Percentiles rank a stretch among this genome's conserved stretches.
These are phyloP conservation scores for Tachysurus fulvidraco DNA, from an alignment of 2,113 vertebrate species.

Conservation along the genomic window DNA sequence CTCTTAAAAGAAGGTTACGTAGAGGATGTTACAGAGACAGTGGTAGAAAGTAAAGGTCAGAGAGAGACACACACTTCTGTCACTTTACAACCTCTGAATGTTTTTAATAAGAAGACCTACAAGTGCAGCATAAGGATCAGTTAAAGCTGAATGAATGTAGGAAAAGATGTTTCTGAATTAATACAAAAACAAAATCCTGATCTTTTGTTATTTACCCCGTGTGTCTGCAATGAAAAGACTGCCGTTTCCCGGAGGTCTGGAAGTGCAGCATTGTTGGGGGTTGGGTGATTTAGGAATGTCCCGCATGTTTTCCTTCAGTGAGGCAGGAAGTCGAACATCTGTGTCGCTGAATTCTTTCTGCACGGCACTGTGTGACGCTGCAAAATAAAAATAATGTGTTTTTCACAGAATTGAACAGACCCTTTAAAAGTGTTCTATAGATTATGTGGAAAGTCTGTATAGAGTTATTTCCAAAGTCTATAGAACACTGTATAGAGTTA, in stretches of 20 bases:
- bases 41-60: not conserved
- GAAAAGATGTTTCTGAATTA: not conserved
- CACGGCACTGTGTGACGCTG: not conserved
- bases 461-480: not conserved
- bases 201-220: constrained; percentile 31
- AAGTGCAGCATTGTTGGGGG: constrained; percentile 38
- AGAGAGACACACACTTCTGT: not conserved
- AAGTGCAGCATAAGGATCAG: not conserved
- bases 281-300: constrained; percentile 32
- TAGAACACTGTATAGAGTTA: not conserved
- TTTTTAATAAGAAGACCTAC: not conserved
- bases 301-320: constrained; percentile 41
- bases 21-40: not conserved
- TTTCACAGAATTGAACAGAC: not conserved
- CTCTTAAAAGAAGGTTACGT: not conserved
- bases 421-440: not conserved
- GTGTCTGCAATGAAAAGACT: constrained; percentile 54
- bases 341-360: constrained; percentile 18
- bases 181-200: not conserved
- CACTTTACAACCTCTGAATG: not conserved
- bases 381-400: not conserved
- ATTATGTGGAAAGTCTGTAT: not conserved
- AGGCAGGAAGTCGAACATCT: constrained; percentile 41
- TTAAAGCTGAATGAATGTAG: not conserved
- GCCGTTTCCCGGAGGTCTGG: constrained; percentile 53